Conservation (phyloP, 2,113 vertebrate species). For the Myrmecobius fasciatus region DNA sequence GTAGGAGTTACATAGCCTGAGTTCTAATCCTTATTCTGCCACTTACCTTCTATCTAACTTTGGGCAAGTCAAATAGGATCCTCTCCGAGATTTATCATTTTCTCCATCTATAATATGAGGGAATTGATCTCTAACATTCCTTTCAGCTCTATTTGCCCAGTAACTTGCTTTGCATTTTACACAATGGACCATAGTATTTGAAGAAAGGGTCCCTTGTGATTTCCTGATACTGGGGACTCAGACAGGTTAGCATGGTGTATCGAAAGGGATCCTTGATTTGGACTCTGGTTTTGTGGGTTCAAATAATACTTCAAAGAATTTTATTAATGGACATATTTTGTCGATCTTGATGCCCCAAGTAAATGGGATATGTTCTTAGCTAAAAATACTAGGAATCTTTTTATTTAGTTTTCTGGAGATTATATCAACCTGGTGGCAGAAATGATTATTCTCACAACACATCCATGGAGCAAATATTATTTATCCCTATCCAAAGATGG, state of each 20-base stretch:
- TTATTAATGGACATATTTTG: not conserved
- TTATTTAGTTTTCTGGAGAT: not conserved
- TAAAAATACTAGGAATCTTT: not conserved
- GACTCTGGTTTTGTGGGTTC: not conserved
- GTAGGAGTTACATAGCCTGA: not conserved
- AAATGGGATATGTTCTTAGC: not conserved
- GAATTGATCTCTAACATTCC: not conserved
- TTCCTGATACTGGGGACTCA: not conserved
- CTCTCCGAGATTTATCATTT: not conserved
- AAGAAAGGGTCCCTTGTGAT: not conserved
- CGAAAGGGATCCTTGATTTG: not conserved
- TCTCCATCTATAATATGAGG: not conserved
- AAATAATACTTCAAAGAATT: not conserved
- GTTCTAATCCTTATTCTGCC: not conserved
- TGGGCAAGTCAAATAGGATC: not conserved
- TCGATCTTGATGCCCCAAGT: not conserved
- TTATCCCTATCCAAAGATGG: not conserved
- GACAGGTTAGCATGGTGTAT: not conserved
- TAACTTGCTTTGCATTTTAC: not conserved
- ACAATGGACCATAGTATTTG: not conserved
- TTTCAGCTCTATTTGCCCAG: not conserved
- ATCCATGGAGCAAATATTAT: not conserved
- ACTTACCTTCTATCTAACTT: not conserved
- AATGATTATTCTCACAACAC: not conserved
- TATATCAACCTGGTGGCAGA: not conserved